Percentiles rank a stretch among this genome's conserved stretches.
phyloP scores from a whole-genome alignment of 2,113 vertebrate species.

The Sphyrna mokarran region DNA sequence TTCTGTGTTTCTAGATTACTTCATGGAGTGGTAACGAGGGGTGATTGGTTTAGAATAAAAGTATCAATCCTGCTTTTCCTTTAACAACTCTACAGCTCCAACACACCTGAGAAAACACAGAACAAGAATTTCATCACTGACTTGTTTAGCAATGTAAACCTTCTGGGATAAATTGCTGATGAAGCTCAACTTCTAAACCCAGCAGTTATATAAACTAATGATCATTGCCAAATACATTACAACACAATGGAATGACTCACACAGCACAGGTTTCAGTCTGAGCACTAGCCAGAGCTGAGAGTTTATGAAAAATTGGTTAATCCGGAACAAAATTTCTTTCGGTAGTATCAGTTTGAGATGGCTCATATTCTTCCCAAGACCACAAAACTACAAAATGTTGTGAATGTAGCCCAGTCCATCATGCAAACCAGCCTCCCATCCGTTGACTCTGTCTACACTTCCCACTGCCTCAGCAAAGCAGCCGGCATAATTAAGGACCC shows the following conservation, averaged over 20 bases:
- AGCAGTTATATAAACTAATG: neutral
- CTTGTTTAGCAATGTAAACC: neutral
- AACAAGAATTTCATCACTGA: neutral
- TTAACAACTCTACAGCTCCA: neutral
- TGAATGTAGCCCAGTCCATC: too few relatives aligned
- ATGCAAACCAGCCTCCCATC: too few relatives aligned
- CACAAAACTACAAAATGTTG: too few relatives aligned
- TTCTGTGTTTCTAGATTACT: neutral
- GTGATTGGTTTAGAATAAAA: neutral
- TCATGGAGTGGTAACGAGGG: neutral
- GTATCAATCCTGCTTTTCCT: neutral
- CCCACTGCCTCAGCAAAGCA: too few relatives aligned
- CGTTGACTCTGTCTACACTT: too few relatives aligned
- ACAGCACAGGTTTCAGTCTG: neutral
- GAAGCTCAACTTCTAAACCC: neutral
- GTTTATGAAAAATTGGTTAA: neutral
- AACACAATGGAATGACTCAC: neutral
- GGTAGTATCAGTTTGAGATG: too few relatives aligned
- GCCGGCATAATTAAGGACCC: too few relatives aligned
- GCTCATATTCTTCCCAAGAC: too few relatives aligned
- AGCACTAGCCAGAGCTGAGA: neutral
- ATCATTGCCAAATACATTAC: neutral
- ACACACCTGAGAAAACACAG: neutral
- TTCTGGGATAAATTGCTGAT: neutral
- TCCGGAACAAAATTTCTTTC: neutral